Evolutionary conservation across 2,113 vertebrate genomes (phyloP).

Genomic region (Sylvia atricapilla): DNA sequence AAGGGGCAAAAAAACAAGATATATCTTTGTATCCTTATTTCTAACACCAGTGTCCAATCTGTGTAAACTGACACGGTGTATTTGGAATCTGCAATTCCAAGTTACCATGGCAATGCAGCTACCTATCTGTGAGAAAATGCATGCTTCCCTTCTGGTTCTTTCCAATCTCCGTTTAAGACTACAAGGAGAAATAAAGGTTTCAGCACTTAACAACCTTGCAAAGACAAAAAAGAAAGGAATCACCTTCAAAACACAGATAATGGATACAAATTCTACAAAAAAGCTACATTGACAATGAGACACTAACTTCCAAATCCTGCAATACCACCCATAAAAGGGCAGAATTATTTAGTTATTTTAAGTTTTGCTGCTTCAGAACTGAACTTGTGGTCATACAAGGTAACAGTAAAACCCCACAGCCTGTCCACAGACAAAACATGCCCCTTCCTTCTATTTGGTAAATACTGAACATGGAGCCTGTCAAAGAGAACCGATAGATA

Average conservation of each 20-base stretch:
- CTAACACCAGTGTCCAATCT: background rate
- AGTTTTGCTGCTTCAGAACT: background rate
- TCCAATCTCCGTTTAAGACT: background rate
- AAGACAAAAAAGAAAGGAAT: background rate
- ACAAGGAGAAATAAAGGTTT: background rate
- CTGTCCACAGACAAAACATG: background rate
- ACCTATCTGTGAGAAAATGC: constrained; percentile 17
- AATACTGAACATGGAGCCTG: background rate
- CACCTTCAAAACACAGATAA: background rate
- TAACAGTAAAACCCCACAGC: background rate
- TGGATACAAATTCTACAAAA: background rate
- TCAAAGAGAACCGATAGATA: background rate
- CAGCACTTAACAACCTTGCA: background rate
- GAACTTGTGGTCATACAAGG: background rate
- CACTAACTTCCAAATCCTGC: background rate
- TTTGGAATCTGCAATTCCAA: constrained; percentile 1
- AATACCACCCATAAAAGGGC: background rate
- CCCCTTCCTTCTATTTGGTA: background rate
- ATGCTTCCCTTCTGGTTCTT: background rate
- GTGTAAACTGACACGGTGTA: background rate
- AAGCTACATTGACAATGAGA: background rate
- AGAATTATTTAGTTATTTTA: background rate
- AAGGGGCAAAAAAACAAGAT: background rate
- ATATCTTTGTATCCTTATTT: background rate
- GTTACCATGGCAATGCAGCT: constrained; percentile 38